Conservation (phyloP, 1,140 invertebrate genomes). For the Yoshiicerus persimilis region DNA sequence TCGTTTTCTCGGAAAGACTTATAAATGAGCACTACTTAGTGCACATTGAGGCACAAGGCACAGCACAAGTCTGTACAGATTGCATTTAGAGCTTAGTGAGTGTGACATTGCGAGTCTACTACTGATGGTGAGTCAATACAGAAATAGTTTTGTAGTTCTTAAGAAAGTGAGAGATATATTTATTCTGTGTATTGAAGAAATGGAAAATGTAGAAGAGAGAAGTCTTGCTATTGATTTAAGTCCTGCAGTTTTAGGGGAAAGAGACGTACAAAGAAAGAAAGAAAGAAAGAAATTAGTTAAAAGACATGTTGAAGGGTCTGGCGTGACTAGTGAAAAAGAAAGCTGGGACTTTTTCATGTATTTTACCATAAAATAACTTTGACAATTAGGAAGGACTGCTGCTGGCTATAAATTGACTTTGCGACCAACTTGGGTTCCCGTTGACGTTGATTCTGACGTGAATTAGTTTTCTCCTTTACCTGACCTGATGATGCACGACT, state of each 20-base stretch:
- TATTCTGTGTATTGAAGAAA: too few species aligned
- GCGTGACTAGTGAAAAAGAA: neutral
- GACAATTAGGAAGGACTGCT: neutral
- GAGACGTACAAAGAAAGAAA: neutral
- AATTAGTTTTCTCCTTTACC: neutral
- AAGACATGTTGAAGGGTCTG: neutral
- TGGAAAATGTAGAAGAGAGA: too few species aligned
- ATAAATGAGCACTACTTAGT: too few species aligned
- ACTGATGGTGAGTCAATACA: too few species aligned
- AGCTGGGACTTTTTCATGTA: neutral
- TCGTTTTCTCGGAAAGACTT: too few species aligned
- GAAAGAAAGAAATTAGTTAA: neutral
- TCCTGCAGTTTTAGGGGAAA: neutral
- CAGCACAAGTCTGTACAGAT: too few species aligned
- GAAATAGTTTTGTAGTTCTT: too few species aligned
- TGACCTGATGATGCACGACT: neutral
- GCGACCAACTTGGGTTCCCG: neutral
- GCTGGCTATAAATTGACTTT: neutral
- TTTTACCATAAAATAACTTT: conserved; percentile 14
- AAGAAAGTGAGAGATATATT: too few species aligned
- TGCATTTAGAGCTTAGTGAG: too few species aligned
- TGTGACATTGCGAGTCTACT: too few species aligned
- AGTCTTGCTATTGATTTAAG: too few species aligned
- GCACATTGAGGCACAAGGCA: too few species aligned
- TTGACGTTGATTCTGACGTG: neutral